Conservation (phyloP, 1,140 invertebrate species). For the Drosophila kurseongensis region DNA sequence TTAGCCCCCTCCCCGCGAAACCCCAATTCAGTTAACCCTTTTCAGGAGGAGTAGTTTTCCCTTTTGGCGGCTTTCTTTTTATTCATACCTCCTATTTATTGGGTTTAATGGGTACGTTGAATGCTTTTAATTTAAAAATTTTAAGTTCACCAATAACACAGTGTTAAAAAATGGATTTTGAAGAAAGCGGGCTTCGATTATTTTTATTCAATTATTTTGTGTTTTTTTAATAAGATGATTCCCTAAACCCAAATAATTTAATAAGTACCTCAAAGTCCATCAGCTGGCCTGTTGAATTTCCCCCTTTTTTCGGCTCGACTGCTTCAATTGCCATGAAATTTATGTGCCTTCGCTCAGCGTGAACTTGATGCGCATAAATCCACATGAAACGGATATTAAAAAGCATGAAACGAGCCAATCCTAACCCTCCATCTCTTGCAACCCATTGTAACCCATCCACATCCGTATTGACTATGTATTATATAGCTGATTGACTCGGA, state of each 20-base stretch:
- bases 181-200: too few relatives aligned
- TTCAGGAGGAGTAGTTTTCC: constrained; percentile 34
- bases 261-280: neutral
- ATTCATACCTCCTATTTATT: neutral
- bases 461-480: constrained; percentile 52
- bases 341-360: constrained; percentile 75
- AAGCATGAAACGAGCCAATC: constrained; percentile 65
- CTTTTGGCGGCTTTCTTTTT: constrained; percentile 7
- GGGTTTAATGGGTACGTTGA: neutral
- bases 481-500: constrained; percentile 75
- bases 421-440: constrained; percentile 4
- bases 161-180: too few relatives aligned
- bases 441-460: neutral
- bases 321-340: constrained; percentile 79
- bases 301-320: constrained; percentile 6
- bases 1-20: neutral
- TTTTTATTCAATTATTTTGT: neutral
- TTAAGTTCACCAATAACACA: too few relatives aligned
- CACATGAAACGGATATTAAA: constrained; percentile 81
- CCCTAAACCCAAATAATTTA: neutral
- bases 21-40: constrained; percentile 57
- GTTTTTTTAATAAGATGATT: neutral
- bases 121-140: too few relatives aligned
- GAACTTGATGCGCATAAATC: constrained; percentile 81
- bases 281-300: neutral